phyloP scores from a whole-genome alignment of 2,113 vertebrate genomes.

The Saguinus imperator region DNA sequence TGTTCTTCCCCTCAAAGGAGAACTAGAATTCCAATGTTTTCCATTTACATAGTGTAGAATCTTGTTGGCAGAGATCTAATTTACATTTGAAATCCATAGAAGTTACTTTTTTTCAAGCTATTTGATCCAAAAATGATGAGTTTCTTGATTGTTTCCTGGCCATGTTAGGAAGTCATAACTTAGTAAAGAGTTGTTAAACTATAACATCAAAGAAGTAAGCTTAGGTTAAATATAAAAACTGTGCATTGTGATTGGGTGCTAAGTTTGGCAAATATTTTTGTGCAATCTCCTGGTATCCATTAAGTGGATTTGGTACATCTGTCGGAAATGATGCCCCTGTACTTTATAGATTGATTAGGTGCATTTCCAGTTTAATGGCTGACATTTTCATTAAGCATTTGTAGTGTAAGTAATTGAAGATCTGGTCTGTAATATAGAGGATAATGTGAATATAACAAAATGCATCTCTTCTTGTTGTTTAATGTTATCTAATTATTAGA shows the following conservation, averaged over 20 bases:
- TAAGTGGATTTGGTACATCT: not conserved
- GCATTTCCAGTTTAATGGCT: not conserved
- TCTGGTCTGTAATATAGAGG: not conserved
- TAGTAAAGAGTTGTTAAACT: not conserved
- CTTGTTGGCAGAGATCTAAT: not conserved
- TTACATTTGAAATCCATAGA: slow-evolving; percentile 20
- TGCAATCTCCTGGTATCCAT: slow-evolving; percentile 1
- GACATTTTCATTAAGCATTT: slow-evolving; percentile 24
- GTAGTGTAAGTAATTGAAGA: not conserved
- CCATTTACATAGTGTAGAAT: not conserved
- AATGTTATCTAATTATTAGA: not conserved
- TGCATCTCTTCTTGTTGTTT: not conserved
- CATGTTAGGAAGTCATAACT: not conserved
- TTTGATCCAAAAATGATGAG: slow-evolving; percentile 13
- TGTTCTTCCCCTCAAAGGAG: not conserved
- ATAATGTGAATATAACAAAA: not conserved
- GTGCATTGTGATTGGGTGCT: slow-evolving; percentile 1
- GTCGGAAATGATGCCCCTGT: not conserved
- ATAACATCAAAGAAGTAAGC: slow-evolving; percentile 33
- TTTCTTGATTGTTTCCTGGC: not conserved
- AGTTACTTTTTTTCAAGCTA: not conserved
- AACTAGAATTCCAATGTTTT: slow-evolving; percentile 1
- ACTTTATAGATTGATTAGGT: slow-evolving; percentile 23
- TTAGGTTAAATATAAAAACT: slow-evolving; percentile 16
- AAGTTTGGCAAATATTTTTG: not conserved